A percentile compares a stretch with the other conserved stretches of the same genome.
Evolutionary conservation across 2,888 invertebrate species (phyloP).

Genomic region (Eulithis prunata): DNA sequence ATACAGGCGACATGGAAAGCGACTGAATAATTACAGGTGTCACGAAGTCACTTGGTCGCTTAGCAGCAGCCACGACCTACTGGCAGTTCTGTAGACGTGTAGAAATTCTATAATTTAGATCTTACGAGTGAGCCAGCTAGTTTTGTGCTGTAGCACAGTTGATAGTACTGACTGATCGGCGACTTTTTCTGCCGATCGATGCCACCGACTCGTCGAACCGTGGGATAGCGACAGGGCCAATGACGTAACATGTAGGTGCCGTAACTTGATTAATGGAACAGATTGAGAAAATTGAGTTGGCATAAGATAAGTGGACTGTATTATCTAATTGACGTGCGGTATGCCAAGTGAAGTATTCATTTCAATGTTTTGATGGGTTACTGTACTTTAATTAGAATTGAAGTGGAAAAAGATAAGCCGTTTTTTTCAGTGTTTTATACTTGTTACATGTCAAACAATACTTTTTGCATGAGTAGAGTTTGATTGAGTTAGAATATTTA

Average conservation of each 20-base stretch:
- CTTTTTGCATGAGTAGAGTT: conserved; percentile 41
- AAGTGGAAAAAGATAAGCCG: conserved; percentile 51
- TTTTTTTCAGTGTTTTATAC: conserved; percentile 46
- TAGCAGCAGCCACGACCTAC: conserved; percentile 1
- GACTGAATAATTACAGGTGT: neutral
- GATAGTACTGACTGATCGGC: conserved; percentile 48
- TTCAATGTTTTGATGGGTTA: conserved; percentile 57
- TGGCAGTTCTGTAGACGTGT: neutral
- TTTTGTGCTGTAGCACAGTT: conserved; percentile 11
- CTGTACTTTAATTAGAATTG: conserved; percentile 60
- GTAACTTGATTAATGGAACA: conserved; percentile 74
- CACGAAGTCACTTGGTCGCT: neutral
- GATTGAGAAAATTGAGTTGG: conserved; percentile 72
- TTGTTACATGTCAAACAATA: conserved; percentile 45
- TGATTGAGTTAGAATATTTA: conserved; percentile 33
- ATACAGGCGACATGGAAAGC: neutral
- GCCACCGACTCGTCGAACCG: conserved; percentile 57
- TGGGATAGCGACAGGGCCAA: conserved; percentile 61
- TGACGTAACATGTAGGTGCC: conserved; percentile 57
- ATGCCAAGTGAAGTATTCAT: conserved; percentile 56
- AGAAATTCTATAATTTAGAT: conserved; percentile 6
- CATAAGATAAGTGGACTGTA: conserved; percentile 63
- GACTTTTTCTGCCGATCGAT: conserved; percentile 61
- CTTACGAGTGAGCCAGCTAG: conserved; percentile 15
- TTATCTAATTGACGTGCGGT: conserved; percentile 58